Conservation (phyloP, 2,888 invertebrate genomes). For the Isoperla grammatica region DNA sequence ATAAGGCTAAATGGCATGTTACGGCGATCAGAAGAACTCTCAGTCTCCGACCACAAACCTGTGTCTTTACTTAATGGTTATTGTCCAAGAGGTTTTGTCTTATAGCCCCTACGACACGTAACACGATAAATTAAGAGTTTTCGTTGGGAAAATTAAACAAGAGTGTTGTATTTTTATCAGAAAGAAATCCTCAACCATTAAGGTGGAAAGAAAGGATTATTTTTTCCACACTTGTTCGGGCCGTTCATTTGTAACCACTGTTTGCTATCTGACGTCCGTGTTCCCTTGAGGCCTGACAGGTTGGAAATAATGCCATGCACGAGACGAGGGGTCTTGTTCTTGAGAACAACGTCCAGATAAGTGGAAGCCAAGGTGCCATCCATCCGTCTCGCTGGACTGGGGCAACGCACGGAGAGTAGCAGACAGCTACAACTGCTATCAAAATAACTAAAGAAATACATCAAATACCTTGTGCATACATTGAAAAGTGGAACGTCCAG, state of each 20-base stretch:
- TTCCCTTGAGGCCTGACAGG: slow-evolving; percentile 6
- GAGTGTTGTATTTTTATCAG: slow-evolving; percentile 3
- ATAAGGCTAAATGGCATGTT: slow-evolving; percentile 20
- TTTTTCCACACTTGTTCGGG: background rate
- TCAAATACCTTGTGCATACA: too few relatives aligned
- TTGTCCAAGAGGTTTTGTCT: slow-evolving; percentile 2
- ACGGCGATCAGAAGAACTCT: background rate
- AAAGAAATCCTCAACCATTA: slow-evolving; percentile 15
- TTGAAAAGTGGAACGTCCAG: too few relatives aligned
- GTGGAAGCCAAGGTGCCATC: too few relatives aligned
- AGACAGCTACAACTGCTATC: too few relatives aligned
- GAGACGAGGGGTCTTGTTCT: background rate
- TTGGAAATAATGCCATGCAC: slow-evolving; percentile 1
- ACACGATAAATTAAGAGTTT: slow-evolving; percentile 18
- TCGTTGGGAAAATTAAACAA: slow-evolving; percentile 12
- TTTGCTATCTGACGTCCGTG: background rate
- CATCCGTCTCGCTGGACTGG: too few relatives aligned
- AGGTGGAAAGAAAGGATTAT: background rate
- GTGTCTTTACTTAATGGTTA: slow-evolving; percentile 13
- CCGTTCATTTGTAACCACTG: background rate
- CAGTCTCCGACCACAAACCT: background rate
- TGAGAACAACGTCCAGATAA: too few relatives aligned
- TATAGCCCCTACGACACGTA: slow-evolving; percentile 10
- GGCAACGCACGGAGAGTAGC: too few relatives aligned
- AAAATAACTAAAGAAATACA: too few relatives aligned